phyloP scores from a whole-genome alignment of 2,113 vertebrate genomes.

The Catharus fuscescens region DNA sequence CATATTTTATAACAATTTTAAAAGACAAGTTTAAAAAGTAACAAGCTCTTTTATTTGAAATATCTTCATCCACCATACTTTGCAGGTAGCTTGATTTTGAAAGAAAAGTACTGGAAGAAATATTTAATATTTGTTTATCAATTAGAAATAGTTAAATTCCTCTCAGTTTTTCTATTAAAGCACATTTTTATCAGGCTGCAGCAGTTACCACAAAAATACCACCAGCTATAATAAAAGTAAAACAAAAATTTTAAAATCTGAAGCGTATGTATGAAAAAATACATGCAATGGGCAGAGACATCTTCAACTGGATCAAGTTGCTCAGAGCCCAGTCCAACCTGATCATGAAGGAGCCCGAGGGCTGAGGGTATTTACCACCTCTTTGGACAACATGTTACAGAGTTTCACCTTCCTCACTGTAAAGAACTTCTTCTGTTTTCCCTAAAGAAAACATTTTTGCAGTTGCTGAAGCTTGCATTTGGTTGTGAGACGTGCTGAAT shows the following conservation, averaged over 20 bases:
- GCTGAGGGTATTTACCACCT: fast-evolving
- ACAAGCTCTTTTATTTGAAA: neutral
- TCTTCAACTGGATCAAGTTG: neutral
- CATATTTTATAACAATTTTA: neutral
- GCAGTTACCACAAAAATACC: neutral
- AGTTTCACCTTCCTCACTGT: neutral
- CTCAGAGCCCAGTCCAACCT: fast-evolving
- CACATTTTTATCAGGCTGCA: neutral
- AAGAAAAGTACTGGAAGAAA: neutral
- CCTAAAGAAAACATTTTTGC: neutral
- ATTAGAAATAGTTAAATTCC: neutral
- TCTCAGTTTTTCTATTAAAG: neutral
- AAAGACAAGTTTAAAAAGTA: neutral
- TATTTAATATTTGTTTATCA: neutral
- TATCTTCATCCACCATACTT: neutral
- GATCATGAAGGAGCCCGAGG: neutral
- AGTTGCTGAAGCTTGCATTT: neutral
- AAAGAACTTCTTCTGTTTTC: neutral
- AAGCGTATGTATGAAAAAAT: neutral
- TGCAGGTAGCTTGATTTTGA: neutral
- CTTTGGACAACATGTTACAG: fast-evolving
- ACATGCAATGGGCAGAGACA: neutral
- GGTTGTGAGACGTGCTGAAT: neutral
- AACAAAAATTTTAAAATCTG: neutral
- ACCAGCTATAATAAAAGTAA: neutral